Base-by-base conservation (phyloP, 2,888 invertebrate genomes). In the Sturmia bella region DNA sequence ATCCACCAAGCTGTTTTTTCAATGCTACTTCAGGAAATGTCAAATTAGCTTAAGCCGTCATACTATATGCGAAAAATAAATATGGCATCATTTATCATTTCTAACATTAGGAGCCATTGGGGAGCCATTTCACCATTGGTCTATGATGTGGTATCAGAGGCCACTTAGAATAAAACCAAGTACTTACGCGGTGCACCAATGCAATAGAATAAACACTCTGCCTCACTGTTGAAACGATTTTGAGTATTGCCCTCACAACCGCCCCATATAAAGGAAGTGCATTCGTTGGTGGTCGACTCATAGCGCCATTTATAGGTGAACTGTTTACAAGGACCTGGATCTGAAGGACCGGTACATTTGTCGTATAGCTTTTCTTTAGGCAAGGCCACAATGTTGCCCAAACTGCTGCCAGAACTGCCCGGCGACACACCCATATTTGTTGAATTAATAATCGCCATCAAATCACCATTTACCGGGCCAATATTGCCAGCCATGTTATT, bases 221-320 rank as follows among this genome's bases (percentile, higher is more conserved):
- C 91, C 88, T 94, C 94, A 17, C 93, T 93, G 86, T 94, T 93
- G 88, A 95, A 95, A 81, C 94, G 91, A 88, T 95, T 95, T 84
- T 93, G 93, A 15, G 92, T 91, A 87, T 94, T 95, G 17, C 94
- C 94, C 52, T 93, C 92, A 86, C 95, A 95, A 64, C 95, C 95
- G 61, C 94, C 94, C 92, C 94, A 95, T 17, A 93, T 91, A 86
- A 94, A 95, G 83, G 92, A 93, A 76, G 91, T 91, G 88, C 95
- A 95, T 52, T 92, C 92, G 82, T 92, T 92, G 77, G 91, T 91
- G 11, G 93, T 91, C 24, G 92, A 91, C 86, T 93, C 93, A 89
- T 92, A 94, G 19, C 93, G 93, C 94, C 94, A 95, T 90, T 94
- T 94, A 88, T 94, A 93, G 45, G 93, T 92, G 86, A 92, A 93